Base-by-base conservation (phyloP, 2,113 vertebrate genomes). In the Cairina moschata region DNA sequence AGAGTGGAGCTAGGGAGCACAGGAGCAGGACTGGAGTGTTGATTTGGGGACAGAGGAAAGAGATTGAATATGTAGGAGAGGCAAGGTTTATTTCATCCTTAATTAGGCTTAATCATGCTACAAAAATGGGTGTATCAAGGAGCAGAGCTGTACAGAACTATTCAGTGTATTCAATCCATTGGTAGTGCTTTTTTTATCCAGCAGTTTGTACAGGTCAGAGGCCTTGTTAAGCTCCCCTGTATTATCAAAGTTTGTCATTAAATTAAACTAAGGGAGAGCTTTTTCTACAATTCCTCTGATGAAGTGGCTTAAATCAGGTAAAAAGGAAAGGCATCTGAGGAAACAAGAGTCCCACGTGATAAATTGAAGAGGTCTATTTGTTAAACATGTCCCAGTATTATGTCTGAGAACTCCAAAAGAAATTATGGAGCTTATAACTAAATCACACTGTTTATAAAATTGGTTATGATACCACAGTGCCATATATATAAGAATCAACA, bases 251-350 rank as follows among this genome's bases (percentile, higher is more conserved):
- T 23, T 40, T 66, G 60, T 91, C 75, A 91, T 81, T 83, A 93
- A 66, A 86, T 21, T 91, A 76, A 96, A 92, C 82, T 92, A 93
- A 91, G 82, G 40, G 36, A 52, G n/a, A 83, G 40, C 7, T 85
- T 26, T 71, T 93, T 67, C 72, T 73, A 13, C 1, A 2, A 26
- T 54, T 92, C 26, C 72, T 88, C 77, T 75, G 77, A 89, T 52
- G 85, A 91, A 91, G 63, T 36, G 31, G 36, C 60, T 82, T 88
- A 80, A 91, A 88, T 71, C 36, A 55, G 38, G 54, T 48, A 18
- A 78, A 68, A 87, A 58, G 40, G 38, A 73, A n/a, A 90, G 22
- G 36, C 25, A 50, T 29, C 38, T 88, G 85, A 86, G 87, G 52
- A 88, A 83, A 77, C 9, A 46, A 54, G 40, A 93, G 29, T 90